These are phyloP conservation scores for Epirrhoe tristata DNA, from an alignment of 2,888 invertebrate genomes.

Conservation along the genomic window DNA sequence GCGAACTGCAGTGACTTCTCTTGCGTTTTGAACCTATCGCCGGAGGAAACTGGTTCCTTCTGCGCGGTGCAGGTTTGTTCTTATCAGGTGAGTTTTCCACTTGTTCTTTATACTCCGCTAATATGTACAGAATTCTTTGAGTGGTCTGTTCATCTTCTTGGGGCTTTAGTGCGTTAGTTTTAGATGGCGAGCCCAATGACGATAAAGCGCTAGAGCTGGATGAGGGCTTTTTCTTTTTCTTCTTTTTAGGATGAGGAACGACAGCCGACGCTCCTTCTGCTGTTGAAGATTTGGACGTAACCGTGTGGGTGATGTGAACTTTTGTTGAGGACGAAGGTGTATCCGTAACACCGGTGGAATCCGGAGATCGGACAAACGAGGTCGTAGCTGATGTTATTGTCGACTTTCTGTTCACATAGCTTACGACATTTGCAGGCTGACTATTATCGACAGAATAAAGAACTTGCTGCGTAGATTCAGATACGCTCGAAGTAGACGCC, in stretches of 20 bases:
- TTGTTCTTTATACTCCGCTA: slow-evolving; percentile 93
- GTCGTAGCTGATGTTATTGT: slow-evolving; percentile 67
- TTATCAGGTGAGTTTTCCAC: slow-evolving; percentile 92
- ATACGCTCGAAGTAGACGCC: slow-evolving; percentile 53
- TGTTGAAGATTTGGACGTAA: slow-evolving; percentile 62
- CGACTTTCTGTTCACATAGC: slow-evolving; percentile 74
- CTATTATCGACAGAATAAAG: slow-evolving; percentile 73
- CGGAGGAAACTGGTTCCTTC: slow-evolving; percentile 90
- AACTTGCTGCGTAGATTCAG: slow-evolving; percentile 68
- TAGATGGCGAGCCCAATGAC: slow-evolving; percentile 85
- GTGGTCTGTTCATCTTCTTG: slow-evolving; percentile 93
- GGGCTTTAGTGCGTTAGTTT: slow-evolving; percentile 87
- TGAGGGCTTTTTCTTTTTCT: slow-evolving; percentile 82
- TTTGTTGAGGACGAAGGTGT: slow-evolving; percentile 71
- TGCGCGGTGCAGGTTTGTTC: slow-evolving; percentile 92
- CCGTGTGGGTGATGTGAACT: slow-evolving; percentile 62
- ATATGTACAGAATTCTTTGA: slow-evolving; percentile 91
- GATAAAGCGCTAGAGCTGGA: slow-evolving; percentile 86
- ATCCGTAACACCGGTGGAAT: slow-evolving; percentile 71
- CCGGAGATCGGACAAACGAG: slow-evolving; percentile 72
- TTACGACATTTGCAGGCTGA: slow-evolving; percentile 70
- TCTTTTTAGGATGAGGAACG: slow-evolving; percentile 52
- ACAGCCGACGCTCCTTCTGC: slow-evolving; percentile 45
- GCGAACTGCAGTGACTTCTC: slow-evolving; percentile 87
- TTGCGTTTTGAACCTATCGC: slow-evolving; percentile 89